These are phyloP conservation scores for Artibeus lituratus DNA, from an alignment of 2,797 vertebrate species.

Conservation along the genomic window DNA sequence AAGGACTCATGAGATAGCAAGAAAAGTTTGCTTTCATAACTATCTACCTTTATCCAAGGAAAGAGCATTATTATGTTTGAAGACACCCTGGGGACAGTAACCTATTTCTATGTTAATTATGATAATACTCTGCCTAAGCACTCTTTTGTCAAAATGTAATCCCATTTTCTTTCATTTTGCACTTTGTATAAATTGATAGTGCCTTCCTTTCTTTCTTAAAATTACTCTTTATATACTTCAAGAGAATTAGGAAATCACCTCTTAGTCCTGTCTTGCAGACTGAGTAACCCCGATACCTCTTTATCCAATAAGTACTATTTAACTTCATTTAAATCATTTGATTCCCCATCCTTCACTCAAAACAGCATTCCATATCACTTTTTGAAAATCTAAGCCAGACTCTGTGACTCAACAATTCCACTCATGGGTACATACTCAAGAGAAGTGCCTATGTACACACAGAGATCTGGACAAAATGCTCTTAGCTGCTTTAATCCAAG, in stretches of 20 bases:
- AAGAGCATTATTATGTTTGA: conserved; percentile 20
- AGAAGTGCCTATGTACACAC: neutral
- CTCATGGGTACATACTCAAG: neutral
- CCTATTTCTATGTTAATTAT: conserved; percentile 77
- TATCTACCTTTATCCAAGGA: conserved; percentile 40
- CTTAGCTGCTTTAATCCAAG: neutral
- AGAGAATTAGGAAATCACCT: conserved; percentile 67
- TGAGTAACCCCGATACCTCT: neutral
- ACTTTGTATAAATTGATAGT: conserved; percentile 64
- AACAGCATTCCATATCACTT: neutral
- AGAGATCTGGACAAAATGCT: neutral
- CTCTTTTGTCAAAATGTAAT: conserved; percentile 74
- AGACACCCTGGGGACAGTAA: conserved; percentile 55
- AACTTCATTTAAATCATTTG: neutral
- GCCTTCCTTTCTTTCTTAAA: conserved; percentile 70
- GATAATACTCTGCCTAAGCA: conserved; percentile 70
- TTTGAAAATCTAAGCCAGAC: neutral
- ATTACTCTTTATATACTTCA: conserved; percentile 60
- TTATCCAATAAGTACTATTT: neutral
- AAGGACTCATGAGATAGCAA: neutral
- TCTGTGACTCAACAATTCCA: neutral
- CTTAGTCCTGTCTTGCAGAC: neutral
- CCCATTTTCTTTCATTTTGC: conserved; percentile 70
- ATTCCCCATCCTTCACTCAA: neutral
- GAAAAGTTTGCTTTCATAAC: conserved; percentile 26